Evolutionary conservation across 2,113 vertebrate genomes (phyloP).

Genomic region (Chrysemys picta): DNA sequence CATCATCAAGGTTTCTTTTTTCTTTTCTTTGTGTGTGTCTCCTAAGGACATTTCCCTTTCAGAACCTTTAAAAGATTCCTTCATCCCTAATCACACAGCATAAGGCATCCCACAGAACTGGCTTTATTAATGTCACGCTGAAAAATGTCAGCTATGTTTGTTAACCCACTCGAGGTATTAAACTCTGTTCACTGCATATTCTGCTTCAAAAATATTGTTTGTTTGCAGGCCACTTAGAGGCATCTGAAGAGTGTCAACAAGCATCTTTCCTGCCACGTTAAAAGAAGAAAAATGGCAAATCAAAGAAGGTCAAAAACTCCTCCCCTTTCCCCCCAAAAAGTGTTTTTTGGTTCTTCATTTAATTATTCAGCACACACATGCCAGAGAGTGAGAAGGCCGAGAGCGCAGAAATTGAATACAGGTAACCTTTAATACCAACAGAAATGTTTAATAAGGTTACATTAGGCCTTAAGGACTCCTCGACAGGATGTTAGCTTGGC

Average conservation of each 20-base stretch:
- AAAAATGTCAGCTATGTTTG: neutral
- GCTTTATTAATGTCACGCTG: neutral
- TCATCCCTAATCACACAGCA: neutral
- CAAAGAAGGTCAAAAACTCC: slow-evolving; percentile 14
- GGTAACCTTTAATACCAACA: slow-evolving; percentile 19
- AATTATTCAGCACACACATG: neutral
- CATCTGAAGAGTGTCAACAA: neutral
- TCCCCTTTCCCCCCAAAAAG: neutral
- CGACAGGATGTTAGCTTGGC: neutral
- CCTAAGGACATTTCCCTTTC: neutral
- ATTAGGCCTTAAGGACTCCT: neutral
- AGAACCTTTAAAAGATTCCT: rapidly evolving
- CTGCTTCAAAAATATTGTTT: neutral
- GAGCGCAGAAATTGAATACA: neutral
- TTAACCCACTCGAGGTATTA: neutral
- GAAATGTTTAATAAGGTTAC: slow-evolving; percentile 32
- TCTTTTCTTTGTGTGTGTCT: neutral
- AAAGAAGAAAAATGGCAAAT: neutral
- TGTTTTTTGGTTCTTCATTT: neutral
- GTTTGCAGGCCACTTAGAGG: rapidly evolving
- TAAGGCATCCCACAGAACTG: neutral
- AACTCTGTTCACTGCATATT: neutral
- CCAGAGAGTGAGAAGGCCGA: neutral
- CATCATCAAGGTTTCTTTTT: neutral
- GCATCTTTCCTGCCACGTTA: slow-evolving; percentile 27